A percentile compares a stretch with the other conserved stretches of the same genome.
These are phyloP conservation scores for Upupa epops DNA, from an alignment of 2,113 vertebrate genomes.

Conservation along the genomic window DNA sequence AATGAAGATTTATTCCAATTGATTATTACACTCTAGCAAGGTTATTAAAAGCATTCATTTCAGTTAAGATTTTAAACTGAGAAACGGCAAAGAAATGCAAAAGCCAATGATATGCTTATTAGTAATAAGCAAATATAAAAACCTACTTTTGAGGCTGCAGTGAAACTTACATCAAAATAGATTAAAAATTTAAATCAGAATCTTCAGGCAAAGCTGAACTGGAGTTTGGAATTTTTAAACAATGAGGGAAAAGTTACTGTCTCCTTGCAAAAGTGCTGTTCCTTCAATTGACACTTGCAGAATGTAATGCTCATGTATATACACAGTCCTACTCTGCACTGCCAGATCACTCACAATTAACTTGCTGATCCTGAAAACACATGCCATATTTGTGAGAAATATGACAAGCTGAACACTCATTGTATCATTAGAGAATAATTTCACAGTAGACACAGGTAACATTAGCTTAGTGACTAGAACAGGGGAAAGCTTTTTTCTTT, in stretches of 20 bases:
- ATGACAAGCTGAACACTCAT: background rate
- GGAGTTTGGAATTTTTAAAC: background rate
- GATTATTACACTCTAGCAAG: background rate
- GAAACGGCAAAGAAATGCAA: background rate
- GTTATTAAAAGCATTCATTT: constrained; percentile 51
- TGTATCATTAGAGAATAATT: background rate
- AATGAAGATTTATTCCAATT: background rate
- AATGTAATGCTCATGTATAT: background rate
- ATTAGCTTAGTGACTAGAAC: background rate
- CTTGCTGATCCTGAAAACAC: background rate
- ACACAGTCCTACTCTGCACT: background rate
- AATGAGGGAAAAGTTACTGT: background rate
- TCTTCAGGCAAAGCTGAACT: background rate
- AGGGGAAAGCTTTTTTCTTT: rapidly evolving
- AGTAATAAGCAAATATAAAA: constrained; percentile 20
- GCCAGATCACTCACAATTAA: background rate
- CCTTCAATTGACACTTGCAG: background rate
- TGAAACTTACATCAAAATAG: background rate
- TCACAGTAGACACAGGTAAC: background rate
- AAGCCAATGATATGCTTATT: background rate
- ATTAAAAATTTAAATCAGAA: background rate
- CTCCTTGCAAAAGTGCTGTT: background rate
- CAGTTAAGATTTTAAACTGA: constrained; percentile 35
- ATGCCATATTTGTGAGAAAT: background rate
- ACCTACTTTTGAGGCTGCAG: background rate